Base-by-base conservation (phyloP, 2,888 invertebrate genomes). In the Dryocosmus kuriphilus region DNA sequence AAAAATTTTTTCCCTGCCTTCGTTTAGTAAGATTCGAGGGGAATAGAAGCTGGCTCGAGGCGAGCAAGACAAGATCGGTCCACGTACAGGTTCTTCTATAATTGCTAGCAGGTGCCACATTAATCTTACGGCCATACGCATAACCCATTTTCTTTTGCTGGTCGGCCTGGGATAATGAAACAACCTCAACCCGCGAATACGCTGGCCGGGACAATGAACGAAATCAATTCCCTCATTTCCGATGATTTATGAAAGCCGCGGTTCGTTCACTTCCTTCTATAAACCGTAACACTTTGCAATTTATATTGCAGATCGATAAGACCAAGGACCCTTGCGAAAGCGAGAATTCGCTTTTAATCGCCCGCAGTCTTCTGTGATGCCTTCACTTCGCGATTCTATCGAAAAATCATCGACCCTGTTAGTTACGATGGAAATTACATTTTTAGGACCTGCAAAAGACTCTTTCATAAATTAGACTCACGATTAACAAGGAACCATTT, bases 31-130 rank as follows among this genome's bases (percentile, higher is more conserved):
- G 79, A 83, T 83, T 83, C 79, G 76, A 81, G 80, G 77, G 77
- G 80, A 83, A 78, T 80, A 81, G 81, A 81, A 83, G 80, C 79
- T 78, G 78, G 80, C 81, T 81, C 60, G 55, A 57, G 55, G 27
- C 79, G 79, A 79, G 79, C 79, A 63, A 75, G 79, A 74, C 79
- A 76, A 77, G 81, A 83, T 83, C 81, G 79, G 24, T 63, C 55
- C 32, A 30, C 55, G 60, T 65, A 41, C 55, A 74, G 30, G 46
- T 80, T 78, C 82, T 79, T 80, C 81, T 81, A 84, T 85, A 85
- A 83, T 84, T 85, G 85, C 84, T 79, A 82, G 83, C 87, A 87
- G 85, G 86, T 87, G 85, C 84, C 84, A 82, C 86, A 87, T 86
- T 86, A 86, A 87, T 87, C 86, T 87, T 84, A 76, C 83, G 79